Conservation (phyloP, 1,140 invertebrate genomes). For the Zaprionus inermis region DNA sequence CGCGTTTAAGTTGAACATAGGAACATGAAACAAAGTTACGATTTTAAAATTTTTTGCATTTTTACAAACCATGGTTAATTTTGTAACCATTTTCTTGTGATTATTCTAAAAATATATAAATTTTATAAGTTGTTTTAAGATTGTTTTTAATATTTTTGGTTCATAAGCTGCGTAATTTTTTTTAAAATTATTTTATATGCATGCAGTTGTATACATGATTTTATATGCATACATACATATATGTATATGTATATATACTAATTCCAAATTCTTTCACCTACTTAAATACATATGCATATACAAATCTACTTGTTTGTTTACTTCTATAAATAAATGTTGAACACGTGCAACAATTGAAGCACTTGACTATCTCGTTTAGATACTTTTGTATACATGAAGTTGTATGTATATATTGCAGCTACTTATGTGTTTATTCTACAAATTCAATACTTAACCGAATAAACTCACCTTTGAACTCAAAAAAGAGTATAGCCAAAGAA, state of each 20-base stretch:
- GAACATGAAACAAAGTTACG: neutral
- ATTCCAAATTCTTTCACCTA: neutral
- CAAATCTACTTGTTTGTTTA: conserved; percentile 5
- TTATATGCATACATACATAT: neutral
- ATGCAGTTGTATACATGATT: neutral
- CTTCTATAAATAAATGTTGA: conserved; percentile 2
- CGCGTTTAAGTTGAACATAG: neutral
- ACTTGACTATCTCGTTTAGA: conserved; percentile 4
- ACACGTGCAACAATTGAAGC: conserved; percentile 6
- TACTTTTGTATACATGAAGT: neutral
- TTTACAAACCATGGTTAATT: neutral
- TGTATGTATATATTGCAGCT: neutral
- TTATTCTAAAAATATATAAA: too few relatives aligned
- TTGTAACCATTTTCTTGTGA: too few relatives aligned
- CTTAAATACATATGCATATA: neutral
- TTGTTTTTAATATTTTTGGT: too few relatives aligned
- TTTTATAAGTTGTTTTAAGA: too few relatives aligned
- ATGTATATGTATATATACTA: neutral
- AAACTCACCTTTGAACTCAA: neutral
- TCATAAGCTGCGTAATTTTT: too few relatives aligned
- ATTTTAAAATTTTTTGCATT: neutral
- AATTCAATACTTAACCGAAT: neutral
- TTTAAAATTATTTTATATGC: neutral
- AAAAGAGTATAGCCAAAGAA: neutral
- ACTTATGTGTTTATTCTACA: conserved; percentile 1